Evolutionary conservation across 1,140 invertebrate genomes (phyloP).

Genomic region (Hycleus cichorii): DNA sequence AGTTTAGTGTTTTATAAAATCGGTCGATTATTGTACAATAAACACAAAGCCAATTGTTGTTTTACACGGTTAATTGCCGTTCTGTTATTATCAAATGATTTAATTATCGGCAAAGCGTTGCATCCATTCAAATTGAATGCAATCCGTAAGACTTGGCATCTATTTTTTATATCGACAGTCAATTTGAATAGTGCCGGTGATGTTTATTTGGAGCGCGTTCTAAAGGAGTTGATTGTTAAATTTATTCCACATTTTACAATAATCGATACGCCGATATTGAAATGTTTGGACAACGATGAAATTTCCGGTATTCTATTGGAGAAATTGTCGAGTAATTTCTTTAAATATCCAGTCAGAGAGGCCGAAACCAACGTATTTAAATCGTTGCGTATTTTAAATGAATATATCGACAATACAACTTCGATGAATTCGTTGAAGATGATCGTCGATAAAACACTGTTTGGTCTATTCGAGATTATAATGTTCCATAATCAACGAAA

Average conservation of each 20-base stretch:
- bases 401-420: conserved; percentile 22
- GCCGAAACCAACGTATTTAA: conserved; percentile 30
- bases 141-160: conserved; percentile 32
- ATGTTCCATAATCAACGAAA: conserved; percentile 32
- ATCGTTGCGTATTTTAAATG: conserved; percentile 29
- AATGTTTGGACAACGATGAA: conserved; percentile 18
- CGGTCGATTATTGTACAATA: conserved; percentile 30
- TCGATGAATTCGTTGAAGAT: conserved; percentile 7
- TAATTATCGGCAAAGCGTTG: conserved; percentile 28
- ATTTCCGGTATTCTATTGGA: conserved; percentile 26
- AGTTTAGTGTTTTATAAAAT: conserved; percentile 28
- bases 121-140: conserved; percentile 27
- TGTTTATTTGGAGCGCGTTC: conserved; percentile 31
- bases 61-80: conserved; percentile 27
- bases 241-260: conserved; percentile 33
- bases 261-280: conserved; percentile 28
- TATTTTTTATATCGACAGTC: conserved; percentile 30
- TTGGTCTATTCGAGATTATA: conserved; percentile 32
- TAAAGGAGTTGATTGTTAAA: conserved; percentile 32
- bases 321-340: conserved; percentile 29
- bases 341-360: conserved; percentile 27
- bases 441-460: conserved; percentile 25
- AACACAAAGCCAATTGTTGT: conserved; percentile 26
- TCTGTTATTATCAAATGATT: conserved; percentile 31
- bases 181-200: conserved; percentile 27